Evolutionary conservation across 1,140 invertebrate genomes (phyloP), one percentile per base, ranked within the genome.

Genomic region (Drosophila subobscura): DNA sequence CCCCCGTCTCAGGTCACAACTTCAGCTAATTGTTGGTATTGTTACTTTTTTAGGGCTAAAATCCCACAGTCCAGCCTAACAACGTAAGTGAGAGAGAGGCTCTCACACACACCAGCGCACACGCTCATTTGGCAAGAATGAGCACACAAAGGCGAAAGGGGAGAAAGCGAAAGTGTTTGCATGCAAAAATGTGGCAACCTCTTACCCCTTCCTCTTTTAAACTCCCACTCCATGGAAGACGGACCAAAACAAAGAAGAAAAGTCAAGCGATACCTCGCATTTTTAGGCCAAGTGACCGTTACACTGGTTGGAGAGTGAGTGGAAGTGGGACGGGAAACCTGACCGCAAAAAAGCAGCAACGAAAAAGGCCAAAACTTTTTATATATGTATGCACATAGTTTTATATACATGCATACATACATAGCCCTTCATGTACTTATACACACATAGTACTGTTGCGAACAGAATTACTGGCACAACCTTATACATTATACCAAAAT

Each of bases 281-380:
- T 88, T 86, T 88, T 88, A 81, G 81, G 83, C 74, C 77, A 88
- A 78, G 61, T 71, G 81, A 78, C 74, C 70, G 60, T 37, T 37
- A 12, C 29, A 22, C 37, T 49, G 53, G 20, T n/a, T 6, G 27
- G 41, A 29, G 29, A 41, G 41, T 10, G 29, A 44, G 56, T 52
- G 46, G 33, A 20, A 20, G 4, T 12, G 29, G 27, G 27, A 37
- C 5, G 25, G 25, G 73, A 45, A 67, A 55, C 56, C 58, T 75
- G 73, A 88, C 83, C 77, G 71, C 78, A 84, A 74, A 81, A 83
- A 42, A 58, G 10, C 40, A 33, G 5, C 22, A 57, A 27, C 29
- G 46, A 65, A 67, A 64, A 54, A 64, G 25, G 61, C 60, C 40
- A 53, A 67, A 59, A 60, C 70, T 44, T 66, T 57, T 64, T 77